Base-by-base conservation (phyloP, 2,797 vertebrate species). In the Mormyrops boulengeri region DNA sequence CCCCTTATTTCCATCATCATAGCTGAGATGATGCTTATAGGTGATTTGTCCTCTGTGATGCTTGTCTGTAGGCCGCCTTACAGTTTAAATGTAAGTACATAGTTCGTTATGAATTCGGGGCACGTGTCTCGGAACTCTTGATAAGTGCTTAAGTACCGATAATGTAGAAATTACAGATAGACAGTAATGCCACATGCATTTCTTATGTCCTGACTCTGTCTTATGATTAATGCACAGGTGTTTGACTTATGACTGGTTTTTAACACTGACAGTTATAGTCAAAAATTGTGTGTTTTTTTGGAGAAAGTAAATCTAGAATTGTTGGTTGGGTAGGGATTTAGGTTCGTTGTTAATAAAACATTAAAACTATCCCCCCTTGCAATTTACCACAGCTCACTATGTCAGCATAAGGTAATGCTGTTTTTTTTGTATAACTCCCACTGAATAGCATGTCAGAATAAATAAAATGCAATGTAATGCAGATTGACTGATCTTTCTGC, bases 381-480 rank as follows among this genome's bases (percentile, higher is more conserved):
- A 84, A 41, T 41, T 84, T 44, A 44, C 47, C 41, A 49, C 41
- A 7, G 19, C 41, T 44, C 8, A 47, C 41, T n/a, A 8, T 47
- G 44, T 41, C 14, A 22, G 6, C 14, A n/a, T 8, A 44, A 44
- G 38, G 44, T 41, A 84, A n/a, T 19, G n/a, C 77, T 11, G 17
- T 19, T 49, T 82, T 44, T 30, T 41, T 22, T 47, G 19, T 6
- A n/a, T 49, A 49, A 49, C 11, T 82, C 17, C 14, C 44, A 55
- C 50, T 82, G 69, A 89, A 57, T 77, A 77, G 34, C 69, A 17
- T 77, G 34, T 77, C 34, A 89, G 88, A 55, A 53, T 44, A 53
- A 88, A 82, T 80, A 88, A 82, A 57, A 57, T 34, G 0, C 3
- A 17, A 88, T 34, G 34, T 17, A 89, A 52, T 4, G 41, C 41